Evolutionary conservation across 1,140 invertebrate genomes (phyloP), one percentile per base, ranked within the genome.

Genomic region (Brachionus asplanchnoidis): DNA sequence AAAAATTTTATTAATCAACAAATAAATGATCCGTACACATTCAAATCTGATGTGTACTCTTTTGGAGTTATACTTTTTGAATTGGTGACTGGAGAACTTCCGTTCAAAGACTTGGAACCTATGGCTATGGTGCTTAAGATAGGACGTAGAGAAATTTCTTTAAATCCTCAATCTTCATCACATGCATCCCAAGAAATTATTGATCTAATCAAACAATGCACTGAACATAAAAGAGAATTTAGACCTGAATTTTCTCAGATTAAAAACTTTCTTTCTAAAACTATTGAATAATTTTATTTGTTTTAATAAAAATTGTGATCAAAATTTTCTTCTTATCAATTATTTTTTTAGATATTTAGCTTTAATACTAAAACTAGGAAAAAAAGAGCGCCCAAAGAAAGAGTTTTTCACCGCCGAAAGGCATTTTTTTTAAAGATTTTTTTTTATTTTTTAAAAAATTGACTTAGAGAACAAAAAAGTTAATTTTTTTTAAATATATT

Each of bases 21-120:
- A 88, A 95, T 97, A 88, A 93, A 94, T 84, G 95, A 95, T 91
- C 97, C 97, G 0, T 99, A 98, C 90, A 97, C 96, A 87, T 98
- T 95, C 90, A 94, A 95, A 87, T 98, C 96, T 2, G 98, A 99
- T 89, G 97, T 99, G n/a, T 99, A 99, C 90, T 95, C 97, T 44
- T 99, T 96, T 90, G 97, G 97, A 40, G 94, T 99, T 86, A 97
- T 99, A 70, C 91, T 98, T 86, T 99, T 95, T 90, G 98, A 99
- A 90, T 91, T 99, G 68, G 91, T 97, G 70, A 93, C 96, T 26
- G 94, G 94, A 36, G 93, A 94, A 86, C 91, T 99, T 86, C 97
- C 97, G 0, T 99, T 77, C 46, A 77, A 77, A 11, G 36, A 73
- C 68, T n/a, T 73, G 68, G 32, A 73, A 97, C 1, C 68, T 0